Evolutionary conservation across 2,888 invertebrate genomes (phyloP), one percentile per base, ranked within the genome.

Genomic region (Epirrhoe tristata): DNA sequence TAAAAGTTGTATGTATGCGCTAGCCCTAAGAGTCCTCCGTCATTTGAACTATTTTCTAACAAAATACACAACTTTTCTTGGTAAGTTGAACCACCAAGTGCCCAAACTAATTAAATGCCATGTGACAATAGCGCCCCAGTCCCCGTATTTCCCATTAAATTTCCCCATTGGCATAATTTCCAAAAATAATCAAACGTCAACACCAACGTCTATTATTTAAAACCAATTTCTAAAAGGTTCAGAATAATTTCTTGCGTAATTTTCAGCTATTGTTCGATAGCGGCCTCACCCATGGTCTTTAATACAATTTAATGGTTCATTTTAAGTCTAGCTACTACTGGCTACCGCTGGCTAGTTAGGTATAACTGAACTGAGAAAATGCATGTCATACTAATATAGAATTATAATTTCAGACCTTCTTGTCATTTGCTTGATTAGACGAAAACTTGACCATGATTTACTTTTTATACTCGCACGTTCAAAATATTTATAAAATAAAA

Each of bases 161-260:
- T 32, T 34, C 24, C 51, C 65, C 63, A 81, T 81, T 80, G 81
- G 77, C 74, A 74, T 80, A 77, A 81, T 81, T 77, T 80, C 72
- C 77, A 75, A 78, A 77, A 69, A 71, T 80, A 81, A 81, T 82
- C 81, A 81, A 76, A 79, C 80, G 81, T 81, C 81, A 81, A 69
- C 66, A 62, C 68, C 82, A 81, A 76, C 69, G 59, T 79, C 78
- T 77, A 81, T 81, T 81, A 81, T 81, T 81, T 76, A 78, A 75
- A 80, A 77, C 74, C 75, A 77, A 80, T 79, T 75, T 78, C 67
- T 76, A 73, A 75, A 73, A 73, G 63, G 65, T 77, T 75, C 74
- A 74, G 64, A 58, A 68, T 65, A 70, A 69, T 69, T 73, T 73
- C 66, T 70, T 63, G 61, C 52, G 63, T 60, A 66, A 61, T 55